Base-by-base conservation (phyloP, 2,888 invertebrate species). In the Rhogogaster chlorosoma region DNA sequence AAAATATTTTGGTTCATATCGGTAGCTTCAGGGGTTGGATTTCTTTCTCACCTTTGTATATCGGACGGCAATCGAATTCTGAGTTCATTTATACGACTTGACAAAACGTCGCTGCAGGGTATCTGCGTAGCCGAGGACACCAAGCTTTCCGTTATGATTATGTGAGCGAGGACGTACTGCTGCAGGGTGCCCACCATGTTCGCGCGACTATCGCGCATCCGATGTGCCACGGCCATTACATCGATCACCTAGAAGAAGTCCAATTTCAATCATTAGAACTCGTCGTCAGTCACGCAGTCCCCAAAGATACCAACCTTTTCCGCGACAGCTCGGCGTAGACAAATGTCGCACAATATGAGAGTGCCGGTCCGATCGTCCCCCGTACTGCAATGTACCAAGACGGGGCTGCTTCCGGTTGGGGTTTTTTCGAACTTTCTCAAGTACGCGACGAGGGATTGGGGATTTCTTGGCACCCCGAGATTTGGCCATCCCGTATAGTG, bases 331-430 rank as follows among this genome's bases (percentile, higher is more conserved):
- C 94, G 94, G 84, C 94, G 93, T 61, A 96, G 89, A 87, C 94
- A 94, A 83, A 95, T 94, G 88, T 95, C 95, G 86, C 95, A 94
- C 18, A 95, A 92, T 83, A 95, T 94, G 38, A 95, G 94, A 1
- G 95, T 95, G 7, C 96, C 95, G 9, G 96, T 95, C 86, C 95
- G 93, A 1, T 95, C 95, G 29, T 95, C 95, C 4, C 96, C 95
- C 84, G 95, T 95, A 91, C 95, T 95, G 92, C 95, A 95, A 89
- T 95, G 95, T 0, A 95, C 94, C 3, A 95, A 91, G 3, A 95
- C 91, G 0, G 95, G 94, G 18, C 93, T 93, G 15, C 89, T 86
- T 45, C 90, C 92, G 26, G 91, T 85, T 45, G 92, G 89, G 49
- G 93, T 91, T 61, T 93, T 92, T 22, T 94, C 88, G 1, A 94